These are phyloP conservation scores for Aspidoscelis tigris DNA, from an alignment of 2,113 vertebrate genomes.

Conservation along the genomic window DNA sequence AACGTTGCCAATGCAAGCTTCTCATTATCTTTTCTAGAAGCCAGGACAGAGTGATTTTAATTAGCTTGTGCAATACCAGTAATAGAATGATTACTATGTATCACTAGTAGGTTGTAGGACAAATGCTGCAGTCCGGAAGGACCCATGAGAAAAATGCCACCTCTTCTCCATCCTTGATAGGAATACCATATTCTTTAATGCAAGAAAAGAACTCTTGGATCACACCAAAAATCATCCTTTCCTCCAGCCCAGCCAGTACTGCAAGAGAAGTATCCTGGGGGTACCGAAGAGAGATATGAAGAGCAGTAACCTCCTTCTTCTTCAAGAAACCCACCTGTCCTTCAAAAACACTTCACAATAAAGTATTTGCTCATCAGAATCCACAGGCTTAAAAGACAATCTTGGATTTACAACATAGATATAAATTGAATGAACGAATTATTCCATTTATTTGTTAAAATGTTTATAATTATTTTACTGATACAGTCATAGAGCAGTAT, in stretches of 20 bases:
- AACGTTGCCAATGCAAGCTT: background rate
- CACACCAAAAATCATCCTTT: background rate
- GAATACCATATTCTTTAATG: slow-evolving; percentile 48
- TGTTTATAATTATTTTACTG: too few relatives aligned
- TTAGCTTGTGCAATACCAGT: slow-evolving; percentile 36
- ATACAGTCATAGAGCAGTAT: too few relatives aligned
- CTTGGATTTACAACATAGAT: too few relatives aligned
- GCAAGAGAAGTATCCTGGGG: background rate
- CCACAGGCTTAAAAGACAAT: too few relatives aligned
- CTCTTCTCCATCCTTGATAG: slow-evolving; percentile 27
- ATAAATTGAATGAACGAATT: too few relatives aligned
- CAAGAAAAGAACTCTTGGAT: background rate
- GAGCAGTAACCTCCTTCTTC: background rate
- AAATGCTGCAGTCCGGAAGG: slow-evolving; percentile 26
- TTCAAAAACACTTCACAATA: background rate
- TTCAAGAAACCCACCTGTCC: too few relatives aligned
- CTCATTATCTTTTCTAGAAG: background rate
- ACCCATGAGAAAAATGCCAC: slow-evolving; percentile 41
- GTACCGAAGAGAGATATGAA: background rate
- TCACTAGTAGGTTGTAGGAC: slow-evolving; percentile 35
- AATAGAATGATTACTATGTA: slow-evolving; percentile 24
- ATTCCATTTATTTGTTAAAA: too few relatives aligned
- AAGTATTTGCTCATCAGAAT: too few relatives aligned
- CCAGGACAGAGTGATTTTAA: slow-evolving; percentile 26
- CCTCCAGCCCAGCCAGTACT: background rate